phyloP scores from a whole-genome alignment of 1,140 invertebrate species.

The Centruroides sculpturatus region DNA sequence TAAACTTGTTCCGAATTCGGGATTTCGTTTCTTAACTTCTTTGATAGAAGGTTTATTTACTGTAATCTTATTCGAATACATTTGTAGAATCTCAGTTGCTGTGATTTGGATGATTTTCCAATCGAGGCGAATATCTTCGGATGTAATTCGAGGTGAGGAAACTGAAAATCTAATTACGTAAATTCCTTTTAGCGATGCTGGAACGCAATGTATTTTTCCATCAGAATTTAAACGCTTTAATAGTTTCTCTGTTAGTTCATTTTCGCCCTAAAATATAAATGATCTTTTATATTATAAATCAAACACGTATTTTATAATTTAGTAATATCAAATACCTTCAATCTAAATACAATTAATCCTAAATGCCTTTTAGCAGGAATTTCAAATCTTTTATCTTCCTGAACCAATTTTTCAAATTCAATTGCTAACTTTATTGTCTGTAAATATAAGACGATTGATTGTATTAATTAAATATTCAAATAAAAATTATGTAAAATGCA shows the following conservation, averaged over 20 bases:
- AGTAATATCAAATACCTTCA: slow-evolving; percentile 27
- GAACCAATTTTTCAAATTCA: slow-evolving; percentile 34
- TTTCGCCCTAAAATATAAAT: slow-evolving; percentile 28
- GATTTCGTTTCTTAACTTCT: slow-evolving; percentile 56
- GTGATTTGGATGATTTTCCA: slow-evolving; percentile 76
- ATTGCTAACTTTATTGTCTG: slow-evolving; percentile 38
- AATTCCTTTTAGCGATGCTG: slow-evolving; percentile 41
- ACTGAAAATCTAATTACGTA: slow-evolving; percentile 89
- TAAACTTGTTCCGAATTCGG: slow-evolving; percentile 83
- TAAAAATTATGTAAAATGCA: no score
- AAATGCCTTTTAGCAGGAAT: slow-evolving; percentile 65
- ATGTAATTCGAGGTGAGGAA: slow-evolving; percentile 76
- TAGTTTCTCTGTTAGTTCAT: slow-evolving; percentile 36
- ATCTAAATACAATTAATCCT: slow-evolving; percentile 76
- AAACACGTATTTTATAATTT: not conserved
- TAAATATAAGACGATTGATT: no score
- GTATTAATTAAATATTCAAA: no score
- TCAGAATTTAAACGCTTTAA: slow-evolving; percentile 38
- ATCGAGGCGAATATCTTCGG: slow-evolving; percentile 68
- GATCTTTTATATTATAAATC: not conserved
- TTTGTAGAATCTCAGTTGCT: slow-evolving; percentile 46
- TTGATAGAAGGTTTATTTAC: slow-evolving; percentile 16
- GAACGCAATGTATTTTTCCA: slow-evolving; percentile 38
- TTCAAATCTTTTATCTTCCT: slow-evolving; percentile 36
- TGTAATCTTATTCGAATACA: slow-evolving; percentile 9